Evolutionary conservation across 2,113 vertebrate genomes (phyloP).

Genomic region (Numida meleagris): DNA sequence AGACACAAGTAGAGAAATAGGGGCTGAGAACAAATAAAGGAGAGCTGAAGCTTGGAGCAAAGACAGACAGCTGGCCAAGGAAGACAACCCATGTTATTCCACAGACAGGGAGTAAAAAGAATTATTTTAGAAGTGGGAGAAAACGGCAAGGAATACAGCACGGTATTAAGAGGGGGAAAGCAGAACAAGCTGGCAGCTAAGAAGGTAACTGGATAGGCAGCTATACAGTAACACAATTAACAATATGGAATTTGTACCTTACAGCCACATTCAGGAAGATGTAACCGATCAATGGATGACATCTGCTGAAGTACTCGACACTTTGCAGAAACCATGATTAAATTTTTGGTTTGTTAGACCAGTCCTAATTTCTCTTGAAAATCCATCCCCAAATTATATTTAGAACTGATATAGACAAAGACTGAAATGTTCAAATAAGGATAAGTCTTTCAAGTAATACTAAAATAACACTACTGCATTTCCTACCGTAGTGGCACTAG

Average conservation of each 20-base stretch:
- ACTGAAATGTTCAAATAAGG: background rate
- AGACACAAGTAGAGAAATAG: background rate
- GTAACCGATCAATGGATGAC: background rate
- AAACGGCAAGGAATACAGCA: background rate
- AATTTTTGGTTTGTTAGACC: background rate
- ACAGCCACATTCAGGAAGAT: background rate
- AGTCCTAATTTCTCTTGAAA: background rate
- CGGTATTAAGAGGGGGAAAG: background rate
- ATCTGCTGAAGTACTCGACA: background rate
- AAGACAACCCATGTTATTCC: conserved; percentile 27
- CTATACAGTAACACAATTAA: background rate
- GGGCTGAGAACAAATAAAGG: background rate
- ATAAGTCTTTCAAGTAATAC: background rate
- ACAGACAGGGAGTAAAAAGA: background rate
- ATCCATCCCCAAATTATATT: background rate
- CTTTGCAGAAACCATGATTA: background rate
- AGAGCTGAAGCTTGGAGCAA: background rate
- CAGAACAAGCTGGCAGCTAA: background rate
- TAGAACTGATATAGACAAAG: background rate
- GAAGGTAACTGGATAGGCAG: background rate
- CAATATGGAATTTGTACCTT: background rate
- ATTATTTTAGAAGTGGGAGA: background rate
- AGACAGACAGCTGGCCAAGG: conserved; percentile 11
- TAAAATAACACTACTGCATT: background rate
- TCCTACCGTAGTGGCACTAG: background rate